Evolutionary conservation across 2,113 vertebrate genomes (phyloP).

Genomic region (Sebastes fasciatus): DNA sequence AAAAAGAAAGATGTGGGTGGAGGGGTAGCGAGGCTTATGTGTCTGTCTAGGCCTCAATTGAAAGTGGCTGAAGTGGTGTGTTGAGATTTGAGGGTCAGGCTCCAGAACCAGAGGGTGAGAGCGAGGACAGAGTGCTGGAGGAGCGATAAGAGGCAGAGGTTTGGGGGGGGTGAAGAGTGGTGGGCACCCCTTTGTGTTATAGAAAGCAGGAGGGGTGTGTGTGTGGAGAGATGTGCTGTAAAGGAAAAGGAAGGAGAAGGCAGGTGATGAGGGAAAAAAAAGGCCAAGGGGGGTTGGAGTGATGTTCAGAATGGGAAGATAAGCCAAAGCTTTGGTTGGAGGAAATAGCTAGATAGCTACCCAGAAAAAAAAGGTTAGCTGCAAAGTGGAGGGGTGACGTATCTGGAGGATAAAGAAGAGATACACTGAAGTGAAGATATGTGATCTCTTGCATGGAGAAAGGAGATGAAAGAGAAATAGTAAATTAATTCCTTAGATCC

Average conservation of each 20-base stretch:
- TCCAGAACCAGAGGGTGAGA: slow-evolving; percentile 38
- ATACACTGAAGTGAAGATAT: slow-evolving; percentile 31
- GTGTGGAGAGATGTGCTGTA: background rate
- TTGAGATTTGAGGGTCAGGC: slow-evolving; percentile 56
- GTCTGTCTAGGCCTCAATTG: slow-evolving; percentile 2
- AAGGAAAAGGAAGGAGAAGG: slow-evolving; percentile 7
- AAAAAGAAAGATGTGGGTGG: background rate
- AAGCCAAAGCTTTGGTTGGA: slow-evolving; percentile 33
- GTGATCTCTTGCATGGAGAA: slow-evolving; percentile 26
- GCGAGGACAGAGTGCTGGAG: slow-evolving; percentile 21
- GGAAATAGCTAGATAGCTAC: slow-evolving; percentile 35
- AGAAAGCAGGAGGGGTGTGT: slow-evolving; percentile 19
- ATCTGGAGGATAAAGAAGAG: slow-evolving; percentile 27
- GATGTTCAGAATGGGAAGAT: slow-evolving; percentile 38
- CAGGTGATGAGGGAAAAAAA: slow-evolving; percentile 17
- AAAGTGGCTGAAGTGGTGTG: slow-evolving; percentile 37
- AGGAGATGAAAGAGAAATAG: slow-evolving; percentile 59
- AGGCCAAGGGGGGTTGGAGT: background rate
- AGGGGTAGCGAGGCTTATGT: background rate
- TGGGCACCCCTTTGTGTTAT: slow-evolving; percentile 23
- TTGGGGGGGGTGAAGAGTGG: slow-evolving; percentile 36
- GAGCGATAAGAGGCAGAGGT: slow-evolving; percentile 61
- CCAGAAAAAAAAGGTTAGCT: slow-evolving; percentile 13
- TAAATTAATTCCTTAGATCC: slow-evolving; percentile 66
- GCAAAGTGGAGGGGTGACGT: slow-evolving; percentile 17